Base-by-base conservation (phyloP, 2,113 vertebrate genomes). In the Psittacara wagleri region DNA sequence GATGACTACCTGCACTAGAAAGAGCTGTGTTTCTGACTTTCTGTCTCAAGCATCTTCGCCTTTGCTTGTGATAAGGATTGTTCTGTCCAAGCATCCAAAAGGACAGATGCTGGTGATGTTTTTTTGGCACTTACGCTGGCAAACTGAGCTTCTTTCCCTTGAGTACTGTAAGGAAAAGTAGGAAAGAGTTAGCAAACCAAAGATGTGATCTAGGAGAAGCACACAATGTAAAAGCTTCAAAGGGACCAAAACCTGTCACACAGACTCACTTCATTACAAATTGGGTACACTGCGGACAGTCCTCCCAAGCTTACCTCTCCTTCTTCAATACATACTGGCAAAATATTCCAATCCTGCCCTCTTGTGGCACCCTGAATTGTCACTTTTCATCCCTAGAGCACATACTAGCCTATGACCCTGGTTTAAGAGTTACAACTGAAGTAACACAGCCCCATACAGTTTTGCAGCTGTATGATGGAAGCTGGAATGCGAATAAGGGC, bases 111-210 rank as follows among this genome's bases (percentile, higher is more conserved):
- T 97, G 97, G 92, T 90, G 97, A 93, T 88, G 96, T 13, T 91
- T 96, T 98, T 98, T 98, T 98, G 98, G 98, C 98, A 98, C 98
- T 99, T 99, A 99, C 7, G 99, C 99, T 97, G 99, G 99, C 98
- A 99, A 98, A 98, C 99, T 99, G 97, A 99, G 98, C 98, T 99
- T 99, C 99, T 99, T 99, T 97, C 99, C 99, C 98, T 99, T 99
- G 97, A 99, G 98, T 75, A 99, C 99, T 99, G 95, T 49, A 94
- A 88, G 44, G 55, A 85, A 33, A 79, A 70, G 24, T 2, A 72
- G 29, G 62, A 76, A 81, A 55, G 9, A 78, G 35, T 91, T 48
- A 95, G 39, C 68, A 88, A 85, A 41, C 75, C 33, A 43, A 39
- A 69, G 51, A 1, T 9, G 11, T 12, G 33, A 61, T 5, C 37